Percentiles rank a stretch among this genome's conserved stretches.
These are phyloP conservation scores for Muscicapa comitata DNA, from an alignment of 2,797 vertebrate genomes.

Conservation along the genomic window DNA sequence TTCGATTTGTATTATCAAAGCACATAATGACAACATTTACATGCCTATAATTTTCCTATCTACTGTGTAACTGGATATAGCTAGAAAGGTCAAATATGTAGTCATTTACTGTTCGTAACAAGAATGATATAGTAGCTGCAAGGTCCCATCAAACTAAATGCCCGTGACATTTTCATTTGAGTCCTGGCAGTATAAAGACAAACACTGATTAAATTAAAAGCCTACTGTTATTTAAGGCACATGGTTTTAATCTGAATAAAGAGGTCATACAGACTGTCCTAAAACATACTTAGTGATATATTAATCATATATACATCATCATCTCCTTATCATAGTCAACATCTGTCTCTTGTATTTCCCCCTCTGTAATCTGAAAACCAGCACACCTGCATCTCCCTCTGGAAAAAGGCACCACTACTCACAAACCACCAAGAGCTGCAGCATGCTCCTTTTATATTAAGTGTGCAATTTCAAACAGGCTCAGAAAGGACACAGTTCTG, in stretches of 20 bases:
- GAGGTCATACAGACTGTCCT: constrained; percentile 15
- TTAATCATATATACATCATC: constrained; percentile 48
- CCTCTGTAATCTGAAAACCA: background rate
- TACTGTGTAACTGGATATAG: background rate
- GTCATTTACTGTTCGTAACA: background rate
- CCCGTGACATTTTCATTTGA: constrained; percentile 30
- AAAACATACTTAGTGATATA: constrained; percentile 37
- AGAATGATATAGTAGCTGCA: constrained; percentile 16
- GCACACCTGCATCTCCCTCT: background rate
- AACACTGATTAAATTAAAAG: constrained; percentile 68
- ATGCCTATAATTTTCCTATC: constrained; percentile 7
- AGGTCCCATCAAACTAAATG: constrained; percentile 43
- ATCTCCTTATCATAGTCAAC: constrained; percentile 34
- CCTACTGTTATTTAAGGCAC: constrained; percentile 52
- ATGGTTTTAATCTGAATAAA: constrained; percentile 54
- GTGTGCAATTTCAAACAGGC: background rate
- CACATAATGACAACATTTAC: background rate
- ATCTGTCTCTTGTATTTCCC: constrained; percentile 8
- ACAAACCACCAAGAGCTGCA: background rate
- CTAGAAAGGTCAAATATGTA: constrained; percentile 41
- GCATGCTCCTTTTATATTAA: background rate
- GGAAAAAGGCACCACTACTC: background rate
- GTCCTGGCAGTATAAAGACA: constrained; percentile 15
- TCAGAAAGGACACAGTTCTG: background rate
- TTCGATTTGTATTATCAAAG: background rate